Evolutionary conservation across 2,888 invertebrate species (phyloP), one percentile per base, ranked within the genome.

Genomic region (Cryptus viduatorius): DNA sequence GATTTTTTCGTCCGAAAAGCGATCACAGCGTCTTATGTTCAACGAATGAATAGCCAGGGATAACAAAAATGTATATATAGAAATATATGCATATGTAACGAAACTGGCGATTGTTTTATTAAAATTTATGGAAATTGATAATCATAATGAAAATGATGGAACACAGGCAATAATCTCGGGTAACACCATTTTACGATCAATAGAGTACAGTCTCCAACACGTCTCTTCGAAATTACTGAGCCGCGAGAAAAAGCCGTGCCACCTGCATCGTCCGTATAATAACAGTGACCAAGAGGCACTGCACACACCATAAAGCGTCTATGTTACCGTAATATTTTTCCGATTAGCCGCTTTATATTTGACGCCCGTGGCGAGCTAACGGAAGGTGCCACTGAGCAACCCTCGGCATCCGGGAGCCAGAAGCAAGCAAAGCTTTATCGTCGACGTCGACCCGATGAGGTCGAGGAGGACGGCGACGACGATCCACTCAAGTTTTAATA

Each of bases 401-500:
- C 59, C 59, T 10, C 76, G 75, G 61, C 65, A 46, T 76, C 65
- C 48, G 19, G 56, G 53, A 67, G 56, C 24, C 24, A 10, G 69
- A 48, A 65, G 48, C 65, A 56, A 48, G 75, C 48, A 75, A 79
- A 67, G 64, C 79, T 84, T 82, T 79, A 82, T 79, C 46, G 68
- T 44, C 73, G 42, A 56, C 78, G 69, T 61, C 65, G 37, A 37
- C n/a, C 42, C 12, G 44, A 53, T 12, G 82, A 48, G 76, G 61
- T 72, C 59, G 79, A 37, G 46, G 46, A 50, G 61, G 12, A 76
- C 65, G 71, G 50, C 79, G 82, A 72, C 73, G 50, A 59, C 79
- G 71, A 82, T 76, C 84, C 82, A 79, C 84, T 84, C 84, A 84
- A 84, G 82, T 84, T 84, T 84, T 84, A 84, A 84, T 84, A 84